These are phyloP conservation scores for Exephanes ischioxanthus DNA, from an alignment of 2,888 invertebrate species.

Conservation along the genomic window DNA sequence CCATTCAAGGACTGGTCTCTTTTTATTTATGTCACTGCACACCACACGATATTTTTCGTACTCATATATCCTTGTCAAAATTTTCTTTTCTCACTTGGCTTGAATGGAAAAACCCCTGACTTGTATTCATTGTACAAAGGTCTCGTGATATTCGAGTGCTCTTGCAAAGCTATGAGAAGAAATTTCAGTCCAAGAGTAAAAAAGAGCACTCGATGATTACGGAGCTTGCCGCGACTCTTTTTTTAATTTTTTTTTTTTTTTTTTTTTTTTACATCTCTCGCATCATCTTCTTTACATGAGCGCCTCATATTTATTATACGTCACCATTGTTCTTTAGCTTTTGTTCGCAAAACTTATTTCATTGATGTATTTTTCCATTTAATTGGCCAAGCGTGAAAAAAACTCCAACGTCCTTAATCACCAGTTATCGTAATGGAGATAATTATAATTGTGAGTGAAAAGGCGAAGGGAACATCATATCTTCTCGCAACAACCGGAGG, in stretches of 20 bases:
- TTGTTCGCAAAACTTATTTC: constrained; percentile 45
- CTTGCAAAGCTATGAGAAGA: constrained; percentile 20
- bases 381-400: constrained; percentile 82
- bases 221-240: constrained; percentile 35
- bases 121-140: constrained; percentile 30
- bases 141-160: constrained; percentile 53
- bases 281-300: constrained; percentile 71
- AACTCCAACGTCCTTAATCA: constrained; percentile 68
- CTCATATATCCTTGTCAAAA: constrained; percentile 77
- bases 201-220: constrained; percentile 44
- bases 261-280: constrained; percentile 62
- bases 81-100: constrained; percentile 82
- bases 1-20: constrained; percentile 84
- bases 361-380: constrained; percentile 78
- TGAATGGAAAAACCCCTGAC: constrained; percentile 83
- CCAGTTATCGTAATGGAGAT: constrained; percentile 20
- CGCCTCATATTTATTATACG: constrained; percentile 51
- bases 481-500: constrained; percentile 34
- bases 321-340: constrained; percentile 55
- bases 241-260: constrained; percentile 1
- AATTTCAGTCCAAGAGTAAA: neutral
- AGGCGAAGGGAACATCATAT: constrained; percentile 20
- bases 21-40: constrained; percentile 82
- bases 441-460: constrained; percentile 16
- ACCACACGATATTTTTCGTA: constrained; percentile 77